Conservation (phyloP, 2,797 vertebrate genomes). For the Cottoperca gobio region DNA sequence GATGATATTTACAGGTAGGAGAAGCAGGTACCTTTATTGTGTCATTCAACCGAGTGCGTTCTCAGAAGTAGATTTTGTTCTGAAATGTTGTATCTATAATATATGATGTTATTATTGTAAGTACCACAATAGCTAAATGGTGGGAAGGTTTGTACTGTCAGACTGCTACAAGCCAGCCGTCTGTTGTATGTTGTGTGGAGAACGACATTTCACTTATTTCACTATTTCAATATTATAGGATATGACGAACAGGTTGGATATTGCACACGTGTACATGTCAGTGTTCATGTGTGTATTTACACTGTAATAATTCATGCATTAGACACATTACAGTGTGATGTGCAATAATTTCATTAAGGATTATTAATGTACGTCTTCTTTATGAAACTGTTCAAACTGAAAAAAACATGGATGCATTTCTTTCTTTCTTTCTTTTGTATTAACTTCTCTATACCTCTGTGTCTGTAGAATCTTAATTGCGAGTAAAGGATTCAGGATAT, state of each 20-base stretch:
- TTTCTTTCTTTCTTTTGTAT: not conserved
- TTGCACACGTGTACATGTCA: too few relatives aligned
- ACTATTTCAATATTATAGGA: too few relatives aligned
- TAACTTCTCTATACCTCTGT: too few relatives aligned
- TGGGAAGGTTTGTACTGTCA: not conserved
- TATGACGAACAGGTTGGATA: too few relatives aligned
- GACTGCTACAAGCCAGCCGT: not conserved
- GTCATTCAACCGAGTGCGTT: not conserved
- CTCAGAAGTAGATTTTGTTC: not conserved
- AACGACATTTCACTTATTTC: too few relatives aligned
- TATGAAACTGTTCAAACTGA: too few relatives aligned
- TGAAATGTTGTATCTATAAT: not conserved
- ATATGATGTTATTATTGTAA: not conserved
- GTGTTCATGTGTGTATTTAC: not conserved
- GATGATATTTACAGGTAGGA: slow-evolving; percentile 86
- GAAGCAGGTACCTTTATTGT: not conserved
- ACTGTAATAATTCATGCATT: not conserved
- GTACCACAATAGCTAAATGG: not conserved
- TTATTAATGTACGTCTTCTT: not conserved
- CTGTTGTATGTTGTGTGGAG: too few relatives aligned
- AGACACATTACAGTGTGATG: not conserved
- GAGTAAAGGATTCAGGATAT: not conserved
- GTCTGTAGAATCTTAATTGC: not conserved
- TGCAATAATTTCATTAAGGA: not conserved
- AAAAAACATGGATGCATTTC: not conserved